A percentile compares a stretch with the other conserved stretches of the same genome.
Conservation (phyloP, 2,888 invertebrate genomes). For the Amitus sp. region DNA sequence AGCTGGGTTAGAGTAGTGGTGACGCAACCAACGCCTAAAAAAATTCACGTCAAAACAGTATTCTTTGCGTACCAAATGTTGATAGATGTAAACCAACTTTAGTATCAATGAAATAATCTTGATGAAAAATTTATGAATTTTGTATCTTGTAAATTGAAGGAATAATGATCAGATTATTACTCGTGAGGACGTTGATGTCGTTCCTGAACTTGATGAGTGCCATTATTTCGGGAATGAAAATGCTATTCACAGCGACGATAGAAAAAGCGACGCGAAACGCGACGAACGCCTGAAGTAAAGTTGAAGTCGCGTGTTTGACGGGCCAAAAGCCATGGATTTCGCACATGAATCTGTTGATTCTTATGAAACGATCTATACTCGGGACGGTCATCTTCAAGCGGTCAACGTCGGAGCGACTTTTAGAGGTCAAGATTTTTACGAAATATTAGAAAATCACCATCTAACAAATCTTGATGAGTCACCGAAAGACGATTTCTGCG, state of each 20-base stretch:
- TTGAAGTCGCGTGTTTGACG: constrained; percentile 9
- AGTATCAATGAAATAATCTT: constrained; percentile 5
- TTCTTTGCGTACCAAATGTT: too few relatives aligned
- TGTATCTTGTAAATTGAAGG: background rate
- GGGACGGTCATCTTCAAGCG: constrained; percentile 3
- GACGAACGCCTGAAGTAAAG: constrained; percentile 17
- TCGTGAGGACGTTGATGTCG: constrained; percentile 32
- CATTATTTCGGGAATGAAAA: constrained; percentile 39
- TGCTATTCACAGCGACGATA: constrained; percentile 18
- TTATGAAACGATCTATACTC: constrained; percentile 35
- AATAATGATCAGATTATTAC: constrained; percentile 18
- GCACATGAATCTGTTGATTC: constrained; percentile 38
- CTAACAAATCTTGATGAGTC: too few relatives aligned
- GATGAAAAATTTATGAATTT: background rate
- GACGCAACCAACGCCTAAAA: constrained; percentile 35
- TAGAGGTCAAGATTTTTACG: too few relatives aligned
- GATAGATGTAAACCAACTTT: background rate
- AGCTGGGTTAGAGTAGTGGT: constrained; percentile 25
- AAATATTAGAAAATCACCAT: too few relatives aligned
- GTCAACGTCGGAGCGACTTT: too few relatives aligned
- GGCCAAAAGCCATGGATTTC: constrained; percentile 37
- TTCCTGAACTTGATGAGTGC: constrained; percentile 30
- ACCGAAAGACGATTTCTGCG: too few relatives aligned
- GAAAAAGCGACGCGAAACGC: constrained; percentile 31
- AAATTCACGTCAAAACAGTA: too few relatives aligned